Evolutionary conservation across 2,888 invertebrate species (phyloP).

Genomic region (Elysia crispata): DNA sequence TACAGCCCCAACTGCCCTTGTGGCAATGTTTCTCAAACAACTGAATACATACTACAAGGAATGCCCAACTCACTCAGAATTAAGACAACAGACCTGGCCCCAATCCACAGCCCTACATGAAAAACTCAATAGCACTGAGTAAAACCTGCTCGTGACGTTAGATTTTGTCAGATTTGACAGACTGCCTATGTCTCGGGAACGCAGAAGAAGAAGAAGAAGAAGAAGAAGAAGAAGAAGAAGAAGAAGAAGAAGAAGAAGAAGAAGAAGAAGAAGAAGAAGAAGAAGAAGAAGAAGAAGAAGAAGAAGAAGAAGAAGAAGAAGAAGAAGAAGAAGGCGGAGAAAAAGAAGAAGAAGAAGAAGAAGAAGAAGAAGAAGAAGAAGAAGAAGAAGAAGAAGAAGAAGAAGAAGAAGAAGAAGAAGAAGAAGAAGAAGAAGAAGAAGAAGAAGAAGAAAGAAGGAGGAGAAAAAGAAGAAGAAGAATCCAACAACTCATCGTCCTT

Average conservation of each 20-base stretch:
- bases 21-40: too few relatives aligned
- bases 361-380: background rate
- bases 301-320: background rate
- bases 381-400: background rate
- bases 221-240: conserved; percentile 5
- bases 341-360: background rate
- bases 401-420: background rate
- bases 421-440: conserved; percentile 11
- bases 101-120: too few relatives aligned
- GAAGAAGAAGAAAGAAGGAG: background rate
- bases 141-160: too few relatives aligned
- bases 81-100: too few relatives aligned
- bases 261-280: background rate
- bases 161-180: too few relatives aligned
- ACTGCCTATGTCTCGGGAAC: too few relatives aligned
- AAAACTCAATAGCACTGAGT: too few relatives aligned
- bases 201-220: background rate
- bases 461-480: background rate
- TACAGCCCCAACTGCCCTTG: too few relatives aligned
- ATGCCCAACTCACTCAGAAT: too few relatives aligned
- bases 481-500: too few relatives aligned
- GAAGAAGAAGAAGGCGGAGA: too few relatives aligned
- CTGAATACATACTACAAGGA: too few relatives aligned
- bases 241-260: background rate
- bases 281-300: conserved; percentile 5